Evolutionary conservation across 2,888 invertebrate species (phyloP).

Genomic region (Morinoia aosen): DNA sequence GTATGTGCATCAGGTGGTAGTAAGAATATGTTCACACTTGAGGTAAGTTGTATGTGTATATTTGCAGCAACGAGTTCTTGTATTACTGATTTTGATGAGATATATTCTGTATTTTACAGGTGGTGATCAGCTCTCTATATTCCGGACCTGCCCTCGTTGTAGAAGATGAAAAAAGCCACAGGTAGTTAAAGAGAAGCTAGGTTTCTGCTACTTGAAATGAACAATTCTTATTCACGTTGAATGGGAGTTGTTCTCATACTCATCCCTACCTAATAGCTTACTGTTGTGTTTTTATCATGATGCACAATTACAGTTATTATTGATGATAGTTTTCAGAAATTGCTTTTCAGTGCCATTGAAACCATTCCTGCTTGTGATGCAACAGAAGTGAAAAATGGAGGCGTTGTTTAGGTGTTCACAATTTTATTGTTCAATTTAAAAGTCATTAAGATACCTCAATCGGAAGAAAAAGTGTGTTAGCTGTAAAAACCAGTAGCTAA

Average conservation of each 20-base stretch:
- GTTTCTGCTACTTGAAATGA: neutral
- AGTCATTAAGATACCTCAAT: neutral
- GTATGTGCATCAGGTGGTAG: no score
- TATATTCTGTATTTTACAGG: neutral
- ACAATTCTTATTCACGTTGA: neutral
- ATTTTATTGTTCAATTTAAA: neutral
- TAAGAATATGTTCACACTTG: no score
- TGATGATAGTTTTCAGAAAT: neutral
- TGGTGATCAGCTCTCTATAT: constrained; percentile 4
- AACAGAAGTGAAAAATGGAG: neutral
- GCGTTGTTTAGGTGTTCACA: neutral
- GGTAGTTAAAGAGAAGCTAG: neutral
- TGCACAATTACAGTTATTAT: neutral
- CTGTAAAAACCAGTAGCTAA: no score
- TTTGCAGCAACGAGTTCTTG: neutral
- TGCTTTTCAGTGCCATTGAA: neutral
- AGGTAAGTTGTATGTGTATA: no score
- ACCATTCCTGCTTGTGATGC: neutral
- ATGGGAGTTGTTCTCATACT: neutral
- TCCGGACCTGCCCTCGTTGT: neutral
- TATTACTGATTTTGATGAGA: neutral
- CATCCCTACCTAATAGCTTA: neutral
- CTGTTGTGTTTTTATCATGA: neutral
- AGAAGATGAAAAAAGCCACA: neutral
- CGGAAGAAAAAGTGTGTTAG: neutral